Evolutionary conservation across 2,888 invertebrate species (phyloP), one percentile per base, ranked within the genome.

Genomic region (Cosmia trapezina): DNA sequence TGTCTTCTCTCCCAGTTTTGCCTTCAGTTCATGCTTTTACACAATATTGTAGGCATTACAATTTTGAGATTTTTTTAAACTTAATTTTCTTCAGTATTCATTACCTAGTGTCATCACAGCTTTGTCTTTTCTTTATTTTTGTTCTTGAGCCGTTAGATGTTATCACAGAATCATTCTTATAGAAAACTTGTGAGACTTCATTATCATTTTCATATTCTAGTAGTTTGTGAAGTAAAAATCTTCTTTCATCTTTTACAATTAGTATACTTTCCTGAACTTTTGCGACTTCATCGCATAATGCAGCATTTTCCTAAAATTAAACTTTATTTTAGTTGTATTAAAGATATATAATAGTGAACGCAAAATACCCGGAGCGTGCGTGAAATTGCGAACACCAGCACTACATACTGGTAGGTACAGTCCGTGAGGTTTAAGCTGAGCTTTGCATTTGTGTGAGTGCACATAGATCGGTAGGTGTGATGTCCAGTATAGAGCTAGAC

Each of bases 241-340:
- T 97, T 78, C 98, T 96, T 92, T 99, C 98, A 90, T 98, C 98
- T 89, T 98, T 98, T 0, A 98, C 97, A 68, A 98, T 97, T 43
- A 97, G 93, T 64, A 98, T 97, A 91, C 98, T 98, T 87, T 98
- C 98, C 93, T 99, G 98, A 80, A 98, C 97, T 92, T 97, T 97
- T 0, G 98, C 97, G 22, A 98, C 98, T 96, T 99, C 98, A 95
- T 99, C 99, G 92, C 98, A 98, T 4, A 99, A 92, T 8, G 98
- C 98, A 68, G 98, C 97, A 95, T 98, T 98, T 96, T 98, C 98
- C 98, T 98, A 87, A 57, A 87, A 88, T 47, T 17, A 33, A 65
- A 57, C 8, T 33, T 14, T 1, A 41, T 54, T 51, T 49, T 62
- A 60, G 17, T 56, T 28, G 7, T 41, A 8, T 6, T 43, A 28